Conservation (phyloP, 2,113 vertebrate genomes). For the Ariopsis seemanni region DNA sequence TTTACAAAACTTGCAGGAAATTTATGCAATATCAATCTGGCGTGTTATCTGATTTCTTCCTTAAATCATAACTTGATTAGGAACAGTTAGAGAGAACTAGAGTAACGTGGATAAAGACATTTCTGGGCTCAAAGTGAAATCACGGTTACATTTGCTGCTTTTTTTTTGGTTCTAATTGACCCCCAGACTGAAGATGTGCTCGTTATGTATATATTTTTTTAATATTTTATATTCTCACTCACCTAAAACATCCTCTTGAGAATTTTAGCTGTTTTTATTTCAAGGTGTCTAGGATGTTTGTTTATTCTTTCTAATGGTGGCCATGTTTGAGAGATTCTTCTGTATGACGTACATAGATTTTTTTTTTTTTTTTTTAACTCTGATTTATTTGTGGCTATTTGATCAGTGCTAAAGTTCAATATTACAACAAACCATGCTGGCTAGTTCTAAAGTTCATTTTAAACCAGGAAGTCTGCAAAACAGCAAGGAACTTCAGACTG, state of each 20-base stretch:
- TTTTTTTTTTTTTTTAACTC: not conserved
- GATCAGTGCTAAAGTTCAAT: slow-evolving; percentile 50
- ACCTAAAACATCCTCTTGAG: not conserved
- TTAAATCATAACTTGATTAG: not conserved
- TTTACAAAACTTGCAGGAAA: slow-evolving; percentile 9
- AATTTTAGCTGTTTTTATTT: not conserved
- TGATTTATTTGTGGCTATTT: slow-evolving; percentile 22
- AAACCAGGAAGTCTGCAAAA: slow-evolving; percentile 47
- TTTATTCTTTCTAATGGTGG: not conserved
- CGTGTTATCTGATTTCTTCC: not conserved
- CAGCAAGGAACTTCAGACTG: slow-evolving; percentile 47
- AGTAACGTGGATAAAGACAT: not conserved
- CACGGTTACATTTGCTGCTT: not conserved
- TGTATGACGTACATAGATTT: not conserved
- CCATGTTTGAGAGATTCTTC: not conserved
- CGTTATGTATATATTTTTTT: not conserved
- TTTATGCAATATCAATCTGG: slow-evolving; percentile 11
- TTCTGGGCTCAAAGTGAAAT: not conserved
- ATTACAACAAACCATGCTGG: slow-evolving; percentile 29
- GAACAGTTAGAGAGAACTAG: not conserved
- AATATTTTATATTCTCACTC: not conserved
- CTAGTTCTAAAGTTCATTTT: slow-evolving; percentile 56
- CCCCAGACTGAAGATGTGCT: not conserved
- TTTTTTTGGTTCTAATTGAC: not conserved
- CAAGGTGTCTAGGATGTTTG: not conserved